Evolutionary conservation across 2,797 vertebrate genomes (phyloP).

Genomic region (Enteromius fasciolatus): DNA sequence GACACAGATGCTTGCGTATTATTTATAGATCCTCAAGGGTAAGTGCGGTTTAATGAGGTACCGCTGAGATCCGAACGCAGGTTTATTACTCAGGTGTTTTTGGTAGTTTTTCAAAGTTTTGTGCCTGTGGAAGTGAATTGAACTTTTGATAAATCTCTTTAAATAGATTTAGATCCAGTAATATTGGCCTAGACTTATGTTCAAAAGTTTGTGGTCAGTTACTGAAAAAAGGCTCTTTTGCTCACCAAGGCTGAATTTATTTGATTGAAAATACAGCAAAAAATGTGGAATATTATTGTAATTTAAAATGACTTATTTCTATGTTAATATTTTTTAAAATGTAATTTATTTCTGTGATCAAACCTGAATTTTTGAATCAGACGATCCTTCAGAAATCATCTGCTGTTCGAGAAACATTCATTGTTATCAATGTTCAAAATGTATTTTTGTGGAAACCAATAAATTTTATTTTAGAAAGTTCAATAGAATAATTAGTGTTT

Average conservation of each 20-base stretch:
- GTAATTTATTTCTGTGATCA: not conserved
- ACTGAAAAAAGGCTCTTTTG: not conserved
- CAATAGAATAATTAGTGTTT: not conserved
- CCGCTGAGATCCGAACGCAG: not conserved
- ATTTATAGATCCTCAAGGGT: slow-evolving; percentile 26
- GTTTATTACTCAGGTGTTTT: slow-evolving; percentile 14
- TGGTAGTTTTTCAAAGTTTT: not conserved
- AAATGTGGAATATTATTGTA: not conserved
- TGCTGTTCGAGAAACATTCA: not conserved
- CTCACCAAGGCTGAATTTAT: not conserved
- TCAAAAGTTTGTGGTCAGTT: not conserved
- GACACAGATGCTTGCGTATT: not conserved
- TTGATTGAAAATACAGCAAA: not conserved
- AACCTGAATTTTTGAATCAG: not conserved
- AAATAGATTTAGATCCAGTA: not conserved
- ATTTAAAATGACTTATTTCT: not conserved
- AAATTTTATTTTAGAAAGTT: not conserved
- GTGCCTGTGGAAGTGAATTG: not conserved
- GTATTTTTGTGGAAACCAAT: not conserved
- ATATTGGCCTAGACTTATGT: not conserved
- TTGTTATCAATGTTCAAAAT: not conserved
- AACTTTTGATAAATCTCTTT: not conserved
- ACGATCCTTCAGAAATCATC: not conserved
- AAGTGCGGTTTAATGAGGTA: not conserved
- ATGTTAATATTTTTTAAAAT: not conserved